Evolutionary conservation across 53 echinoderm and acorn worm species (phyloP).

Genomic region (Mesocentrotus franciscanus): DNA sequence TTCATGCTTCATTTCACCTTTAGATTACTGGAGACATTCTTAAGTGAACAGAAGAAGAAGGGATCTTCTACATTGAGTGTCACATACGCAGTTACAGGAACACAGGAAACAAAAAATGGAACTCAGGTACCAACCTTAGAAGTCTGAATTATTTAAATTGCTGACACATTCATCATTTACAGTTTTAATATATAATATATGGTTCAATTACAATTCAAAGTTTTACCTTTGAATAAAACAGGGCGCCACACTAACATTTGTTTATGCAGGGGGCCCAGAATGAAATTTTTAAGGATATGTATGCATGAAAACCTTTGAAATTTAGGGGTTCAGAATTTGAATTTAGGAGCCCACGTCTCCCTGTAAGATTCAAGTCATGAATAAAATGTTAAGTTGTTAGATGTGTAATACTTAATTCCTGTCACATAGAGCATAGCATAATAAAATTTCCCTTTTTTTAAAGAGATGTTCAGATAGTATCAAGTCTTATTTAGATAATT

Average conservation of each 20-base stretch:
- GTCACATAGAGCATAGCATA: neutral
- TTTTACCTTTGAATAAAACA: no score
- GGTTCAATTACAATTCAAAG: neutral
- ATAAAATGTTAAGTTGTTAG: neutral
- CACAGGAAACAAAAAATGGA: conserved; percentile 75
- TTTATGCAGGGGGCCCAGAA: no score
- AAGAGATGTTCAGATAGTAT: neutral
- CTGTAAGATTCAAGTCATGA: no score
- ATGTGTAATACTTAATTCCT: neutral
- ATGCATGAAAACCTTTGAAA: no score
- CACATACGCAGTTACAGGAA: conserved; percentile 83
- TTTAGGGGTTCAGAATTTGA: no score
- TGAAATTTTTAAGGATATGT: no score
- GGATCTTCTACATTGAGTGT: conserved; percentile 68
- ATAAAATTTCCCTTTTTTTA: neutral
- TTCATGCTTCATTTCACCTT: neutral
- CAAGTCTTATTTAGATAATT: neutral
- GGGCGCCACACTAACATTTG: no score
- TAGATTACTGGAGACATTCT: conserved; percentile 87
- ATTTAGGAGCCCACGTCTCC: no score
- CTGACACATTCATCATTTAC: neutral
- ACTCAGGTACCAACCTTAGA: conserved; percentile 57
- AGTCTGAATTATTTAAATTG: neutral
- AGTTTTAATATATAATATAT: neutral
- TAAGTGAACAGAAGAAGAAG: conserved; percentile 65